Percentiles rank a stretch among this genome's conserved stretches.
phyloP scores from a whole-genome alignment of 2,888 invertebrate genomes.

The Cremastinae sp. region DNA sequence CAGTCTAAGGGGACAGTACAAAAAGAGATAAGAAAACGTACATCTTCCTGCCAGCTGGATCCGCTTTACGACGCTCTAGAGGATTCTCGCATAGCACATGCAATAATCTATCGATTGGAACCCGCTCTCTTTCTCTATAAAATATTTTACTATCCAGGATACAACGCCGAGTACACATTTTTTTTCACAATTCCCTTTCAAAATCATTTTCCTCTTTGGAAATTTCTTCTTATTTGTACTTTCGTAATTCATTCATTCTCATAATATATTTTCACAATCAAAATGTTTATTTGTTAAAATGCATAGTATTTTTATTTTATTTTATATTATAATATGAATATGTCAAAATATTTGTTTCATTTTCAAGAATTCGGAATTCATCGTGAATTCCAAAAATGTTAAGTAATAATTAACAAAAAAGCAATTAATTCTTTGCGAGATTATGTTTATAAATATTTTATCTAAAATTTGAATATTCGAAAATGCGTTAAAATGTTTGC shows the following conservation, averaged over 20 bases:
- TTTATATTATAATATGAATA: too few species aligned
- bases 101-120: constrained; percentile 66
- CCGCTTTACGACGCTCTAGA: constrained; percentile 65
- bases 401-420: too few species aligned
- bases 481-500: background rate
- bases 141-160: constrained; percentile 61
- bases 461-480: too few species aligned
- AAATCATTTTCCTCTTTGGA: background rate
- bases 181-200: constrained; percentile 13
- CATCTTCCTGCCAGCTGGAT: constrained; percentile 64
- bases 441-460: too few species aligned
- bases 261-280: too few species aligned
- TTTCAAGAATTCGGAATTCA: too few species aligned
- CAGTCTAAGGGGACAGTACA: constrained; percentile 35
- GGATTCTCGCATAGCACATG: constrained; percentile 60
- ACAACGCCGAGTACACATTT: constrained; percentile 20
- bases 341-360: too few species aligned
- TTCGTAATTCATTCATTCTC: background rate
- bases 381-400: too few species aligned
- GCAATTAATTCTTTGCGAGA: too few species aligned
- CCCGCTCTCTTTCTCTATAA: constrained; percentile 58
- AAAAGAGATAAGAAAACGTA: constrained; percentile 57
- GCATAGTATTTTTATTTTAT: too few species aligned
- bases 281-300: too few species aligned
- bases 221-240: background rate